phyloP scores from a whole-genome alignment of 2,797 vertebrate species.

The Rhodeus uyekii region DNA sequence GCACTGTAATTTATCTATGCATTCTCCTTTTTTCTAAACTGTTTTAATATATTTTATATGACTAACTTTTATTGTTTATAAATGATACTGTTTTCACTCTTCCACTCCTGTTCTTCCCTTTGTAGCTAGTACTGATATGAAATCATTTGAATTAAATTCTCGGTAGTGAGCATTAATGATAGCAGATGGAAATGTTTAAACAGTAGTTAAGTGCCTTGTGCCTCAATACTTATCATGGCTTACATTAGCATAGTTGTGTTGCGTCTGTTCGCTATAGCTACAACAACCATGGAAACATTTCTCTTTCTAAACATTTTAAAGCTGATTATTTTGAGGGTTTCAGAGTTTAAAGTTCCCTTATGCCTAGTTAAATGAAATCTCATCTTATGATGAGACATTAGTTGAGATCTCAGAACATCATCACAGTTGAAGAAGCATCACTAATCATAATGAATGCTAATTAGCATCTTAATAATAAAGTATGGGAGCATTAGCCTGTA shows the following conservation, averaged over 20 bases:
- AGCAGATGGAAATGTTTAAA: constrained; percentile 12
- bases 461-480: constrained; percentile 24
- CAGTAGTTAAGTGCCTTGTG: not conserved
- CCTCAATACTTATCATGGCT: not conserved
- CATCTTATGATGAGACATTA: not conserved
- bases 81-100: not conserved
- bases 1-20: too few species aligned
- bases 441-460: constrained; percentile 28
- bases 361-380: not conserved
- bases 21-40: too few species aligned
- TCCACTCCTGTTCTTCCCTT: not conserved
- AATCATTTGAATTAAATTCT: not conserved
- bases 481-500: not conserved
- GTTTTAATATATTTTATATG: too few species aligned
- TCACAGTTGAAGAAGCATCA: constrained; percentile 1
- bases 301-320: not conserved
- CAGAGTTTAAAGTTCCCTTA: not conserved
- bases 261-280: not conserved
- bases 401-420: not conserved
- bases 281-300: not conserved
- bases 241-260: not conserved
- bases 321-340: not conserved
- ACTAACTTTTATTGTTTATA: too few species aligned
- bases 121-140: not conserved
- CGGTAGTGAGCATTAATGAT: not conserved